phyloP scores from a whole-genome alignment of 2,113 vertebrate genomes.

The Pterocles burchelli region DNA sequence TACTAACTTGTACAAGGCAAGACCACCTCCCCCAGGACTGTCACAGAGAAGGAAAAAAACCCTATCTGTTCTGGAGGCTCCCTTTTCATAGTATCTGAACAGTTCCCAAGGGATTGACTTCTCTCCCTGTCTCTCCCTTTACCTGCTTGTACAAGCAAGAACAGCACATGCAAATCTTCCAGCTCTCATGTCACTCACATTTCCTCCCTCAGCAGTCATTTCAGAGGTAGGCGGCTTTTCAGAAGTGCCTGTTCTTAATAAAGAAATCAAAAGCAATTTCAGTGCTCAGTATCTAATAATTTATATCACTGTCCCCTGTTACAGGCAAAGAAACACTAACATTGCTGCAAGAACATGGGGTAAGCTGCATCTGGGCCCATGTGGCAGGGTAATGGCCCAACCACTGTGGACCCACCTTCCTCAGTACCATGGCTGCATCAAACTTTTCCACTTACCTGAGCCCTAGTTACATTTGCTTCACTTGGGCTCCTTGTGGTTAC shows the following conservation, averaged over 20 bases:
- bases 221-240: background rate
- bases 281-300: background rate
- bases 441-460: background rate
- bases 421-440: background rate
- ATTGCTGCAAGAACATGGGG: background rate
- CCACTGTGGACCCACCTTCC: background rate
- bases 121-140: background rate
- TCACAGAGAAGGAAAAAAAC: background rate
- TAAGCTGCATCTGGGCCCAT: background rate
- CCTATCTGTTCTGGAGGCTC: background rate
- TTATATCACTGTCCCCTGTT: background rate
- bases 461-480: background rate
- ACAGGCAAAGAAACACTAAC: background rate
- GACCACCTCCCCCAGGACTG: background rate
- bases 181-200: background rate
- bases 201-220: background rate
- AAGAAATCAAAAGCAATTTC: background rate
- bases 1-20: background rate
- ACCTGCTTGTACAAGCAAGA: rapidly evolving
- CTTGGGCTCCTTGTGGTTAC: background rate
- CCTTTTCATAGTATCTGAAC: background rate
- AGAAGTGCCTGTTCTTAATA: background rate
- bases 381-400: rapidly evolving
- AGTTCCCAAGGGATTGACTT: background rate
- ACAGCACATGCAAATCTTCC: background rate